A percentile compares a stretch with the other conserved stretches of the same genome.
Conservation (phyloP, 2,888 invertebrate species). For the Dorcus hopei region DNA sequence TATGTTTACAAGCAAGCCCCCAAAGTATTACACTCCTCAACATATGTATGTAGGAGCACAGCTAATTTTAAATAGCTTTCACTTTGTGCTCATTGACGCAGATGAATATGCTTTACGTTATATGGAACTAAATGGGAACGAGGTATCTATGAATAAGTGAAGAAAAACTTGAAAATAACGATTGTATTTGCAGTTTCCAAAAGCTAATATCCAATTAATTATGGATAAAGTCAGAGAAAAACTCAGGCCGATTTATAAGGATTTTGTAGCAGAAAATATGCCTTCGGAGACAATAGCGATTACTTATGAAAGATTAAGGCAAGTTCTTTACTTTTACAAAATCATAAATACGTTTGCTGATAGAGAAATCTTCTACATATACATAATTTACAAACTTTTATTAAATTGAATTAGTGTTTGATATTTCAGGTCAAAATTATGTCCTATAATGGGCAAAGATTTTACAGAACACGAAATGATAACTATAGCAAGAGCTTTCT, state of each 20-base stretch:
- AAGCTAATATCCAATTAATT: slow-evolving; percentile 68
- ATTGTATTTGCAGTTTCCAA: slow-evolving; percentile 60
- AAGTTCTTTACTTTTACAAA: neutral
- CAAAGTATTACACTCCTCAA: slow-evolving; percentile 70
- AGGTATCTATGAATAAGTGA: slow-evolving; percentile 53
- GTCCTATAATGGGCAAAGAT: slow-evolving; percentile 62
- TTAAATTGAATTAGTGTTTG: too few relatives aligned
- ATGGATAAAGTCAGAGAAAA: slow-evolving; percentile 70
- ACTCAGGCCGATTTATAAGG: slow-evolving; percentile 69
- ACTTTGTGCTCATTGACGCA: slow-evolving; percentile 74
- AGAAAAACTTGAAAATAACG: neutral
- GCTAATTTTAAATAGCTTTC: slow-evolving; percentile 72
- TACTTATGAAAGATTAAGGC: slow-evolving; percentile 49
- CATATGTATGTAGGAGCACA: slow-evolving; percentile 85
- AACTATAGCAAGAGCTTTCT: slow-evolving; percentile 70
- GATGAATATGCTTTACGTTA: slow-evolving; percentile 85
- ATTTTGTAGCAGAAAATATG: slow-evolving; percentile 71
- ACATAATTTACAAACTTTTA: too few relatives aligned
- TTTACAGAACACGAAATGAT: slow-evolving; percentile 81
- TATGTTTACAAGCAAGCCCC: slow-evolving; percentile 67
- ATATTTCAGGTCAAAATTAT: slow-evolving; percentile 58
- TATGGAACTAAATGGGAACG: slow-evolving; percentile 74
- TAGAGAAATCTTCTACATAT: neutral
- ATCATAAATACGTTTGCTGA: neutral
- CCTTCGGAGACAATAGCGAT: slow-evolving; percentile 44